Conservation (phyloP, 2,888 invertebrate genomes). For the Cryptus armator region DNA sequence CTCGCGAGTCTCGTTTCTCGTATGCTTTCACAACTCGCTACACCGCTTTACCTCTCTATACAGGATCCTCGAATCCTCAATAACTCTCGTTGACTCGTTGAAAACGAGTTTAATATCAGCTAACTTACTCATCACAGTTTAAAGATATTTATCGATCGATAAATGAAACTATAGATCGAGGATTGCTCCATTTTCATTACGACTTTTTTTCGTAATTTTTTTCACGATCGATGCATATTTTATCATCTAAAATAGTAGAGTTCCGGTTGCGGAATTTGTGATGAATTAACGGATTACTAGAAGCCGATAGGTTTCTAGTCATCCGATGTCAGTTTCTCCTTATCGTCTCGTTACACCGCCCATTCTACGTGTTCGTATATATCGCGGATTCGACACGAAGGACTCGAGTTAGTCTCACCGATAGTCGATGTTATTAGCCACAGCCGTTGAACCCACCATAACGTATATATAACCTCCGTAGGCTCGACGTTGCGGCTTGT, state of each 20-base stretch:
- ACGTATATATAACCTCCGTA: conserved; percentile 45
- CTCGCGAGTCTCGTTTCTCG: conserved; percentile 40
- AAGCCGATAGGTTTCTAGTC: conserved; percentile 45
- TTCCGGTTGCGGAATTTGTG: neutral
- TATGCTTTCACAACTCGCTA: conserved; percentile 55
- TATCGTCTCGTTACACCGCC: conserved; percentile 66
- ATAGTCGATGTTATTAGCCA: conserved; percentile 65
- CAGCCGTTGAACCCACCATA: conserved; percentile 53
- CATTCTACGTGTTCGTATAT: neutral
- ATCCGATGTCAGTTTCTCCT: conserved; percentile 52
- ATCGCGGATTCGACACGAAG: neutral
- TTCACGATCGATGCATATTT: too few relatives aligned
- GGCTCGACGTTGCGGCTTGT: conserved; percentile 45
- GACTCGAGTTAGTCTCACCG: conserved; percentile 32
- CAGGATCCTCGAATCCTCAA: conserved; percentile 39
- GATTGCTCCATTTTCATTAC: too few relatives aligned
- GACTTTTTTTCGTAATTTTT: too few relatives aligned
- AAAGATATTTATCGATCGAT: too few relatives aligned
- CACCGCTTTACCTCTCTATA: conserved; percentile 46
- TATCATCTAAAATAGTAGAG: too few relatives aligned
- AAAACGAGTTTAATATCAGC: neutral
- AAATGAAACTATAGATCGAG: too few relatives aligned
- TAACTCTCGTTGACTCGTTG: conserved; percentile 23
- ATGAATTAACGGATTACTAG: conserved; percentile 46
- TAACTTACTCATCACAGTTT: too few relatives aligned